Percentiles rank a stretch among this genome's conserved stretches.
These are phyloP conservation scores for Mionectes macconnelli DNA, from an alignment of 2,113 vertebrate species.

Conservation along the genomic window DNA sequence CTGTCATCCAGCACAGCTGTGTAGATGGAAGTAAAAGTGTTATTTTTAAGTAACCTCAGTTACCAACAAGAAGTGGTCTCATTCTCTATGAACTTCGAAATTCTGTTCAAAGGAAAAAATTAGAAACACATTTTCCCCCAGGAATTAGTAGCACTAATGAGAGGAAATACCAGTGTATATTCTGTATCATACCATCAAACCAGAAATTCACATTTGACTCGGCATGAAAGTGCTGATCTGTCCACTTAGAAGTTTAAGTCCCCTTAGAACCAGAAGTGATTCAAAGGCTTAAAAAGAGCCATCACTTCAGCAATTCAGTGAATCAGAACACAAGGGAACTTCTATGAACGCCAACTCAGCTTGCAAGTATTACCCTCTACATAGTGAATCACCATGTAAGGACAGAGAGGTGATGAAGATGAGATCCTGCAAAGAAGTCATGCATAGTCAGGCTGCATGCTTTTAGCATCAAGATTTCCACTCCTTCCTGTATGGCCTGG, in stretches of 20 bases:
- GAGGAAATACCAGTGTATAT: not conserved
- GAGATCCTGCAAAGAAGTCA: not conserved
- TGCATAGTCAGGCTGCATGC: not conserved
- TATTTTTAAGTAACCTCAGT: not conserved
- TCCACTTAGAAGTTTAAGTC: not conserved
- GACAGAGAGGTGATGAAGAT: not conserved
- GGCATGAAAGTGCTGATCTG: not conserved
- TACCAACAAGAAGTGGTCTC: not conserved
- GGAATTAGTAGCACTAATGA: not conserved
- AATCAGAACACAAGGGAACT: not conserved
- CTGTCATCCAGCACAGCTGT: not conserved
- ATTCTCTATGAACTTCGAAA: not conserved
- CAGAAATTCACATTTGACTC: not conserved
- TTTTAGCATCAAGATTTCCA: not conserved
- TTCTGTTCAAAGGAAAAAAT: not conserved
- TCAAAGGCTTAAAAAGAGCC: not conserved
- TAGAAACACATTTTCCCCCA: not conserved
- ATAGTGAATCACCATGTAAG: not conserved
- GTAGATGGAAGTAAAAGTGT: not conserved
- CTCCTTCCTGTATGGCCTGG: not conserved
- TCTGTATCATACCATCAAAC: not conserved
- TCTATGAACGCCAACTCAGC: not conserved
- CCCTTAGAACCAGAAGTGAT: not conserved
- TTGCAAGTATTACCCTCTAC: not conserved
- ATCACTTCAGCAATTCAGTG: not conserved